Evolutionary conservation across 53 echinoderm and acorn worm genomes (phyloP), one percentile per base, ranked within the genome.

Genomic region (Apostichopus leukothele): DNA sequence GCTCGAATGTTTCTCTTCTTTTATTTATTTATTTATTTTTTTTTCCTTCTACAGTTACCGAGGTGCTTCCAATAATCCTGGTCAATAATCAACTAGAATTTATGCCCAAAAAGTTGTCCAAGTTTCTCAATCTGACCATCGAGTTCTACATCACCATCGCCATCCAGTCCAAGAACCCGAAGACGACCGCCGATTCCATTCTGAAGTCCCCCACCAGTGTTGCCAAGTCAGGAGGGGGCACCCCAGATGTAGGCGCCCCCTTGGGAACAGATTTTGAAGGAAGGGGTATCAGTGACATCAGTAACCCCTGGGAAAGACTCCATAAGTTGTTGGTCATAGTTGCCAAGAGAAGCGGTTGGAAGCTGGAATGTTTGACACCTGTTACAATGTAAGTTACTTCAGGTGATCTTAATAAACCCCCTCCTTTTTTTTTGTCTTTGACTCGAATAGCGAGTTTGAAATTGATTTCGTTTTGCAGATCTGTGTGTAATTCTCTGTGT

Each of bases 101-200:
- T 50, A 67, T 20, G 18, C 51, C 67, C 2, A 85, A 76, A 39
- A 26, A 76, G 50, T 50, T 76, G 50, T 76, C 50, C 1, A 76
- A 27, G 52, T 52, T 51, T 39, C 50, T 76, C 1, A 51, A 52
- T 39, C 50, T 76, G 1, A 51, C 77, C 16, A 76, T 76, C 16
- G 85, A 85, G 50, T 85, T 85, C 18, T 85, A 85, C 27, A 85
- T 85, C 85, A 85, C 63, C 23, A 22, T 85, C 10, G 85, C 85
- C 20, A 26, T 85, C 12, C 85, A 85, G 18, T 11, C 85, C 9
- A 85, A 85, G 71, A 50, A 18, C 4, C 85, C n/a, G 1, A 53
- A n/a, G 5, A 21, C 85, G 16, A 14, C 85, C 67, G 27, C 22
- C 18, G 27, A 60, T 23, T 23, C 61, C 50, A 27, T 85, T 27